Conservation (phyloP, 2,113 vertebrate species). For the Coturnix japonica region DNA sequence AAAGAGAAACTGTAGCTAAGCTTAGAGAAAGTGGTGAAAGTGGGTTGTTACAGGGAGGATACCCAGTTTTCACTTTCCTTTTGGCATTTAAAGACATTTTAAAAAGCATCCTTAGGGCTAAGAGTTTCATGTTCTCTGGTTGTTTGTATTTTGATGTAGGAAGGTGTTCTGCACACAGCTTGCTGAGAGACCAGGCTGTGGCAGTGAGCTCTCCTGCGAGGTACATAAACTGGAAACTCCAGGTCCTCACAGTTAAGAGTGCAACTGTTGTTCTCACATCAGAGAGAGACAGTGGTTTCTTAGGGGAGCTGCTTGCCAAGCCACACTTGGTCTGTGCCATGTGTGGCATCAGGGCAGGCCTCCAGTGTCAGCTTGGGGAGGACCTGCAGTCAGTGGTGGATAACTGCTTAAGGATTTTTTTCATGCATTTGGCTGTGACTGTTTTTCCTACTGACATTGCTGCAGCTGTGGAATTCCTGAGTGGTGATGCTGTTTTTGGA, state of each 20-base stretch:
- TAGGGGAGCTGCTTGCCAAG: neutral
- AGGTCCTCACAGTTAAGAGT: neutral
- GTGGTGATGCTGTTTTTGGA: neutral
- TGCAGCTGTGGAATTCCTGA: neutral
- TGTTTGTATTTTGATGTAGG: neutral
- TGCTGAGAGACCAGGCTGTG: neutral
- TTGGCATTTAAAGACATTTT: neutral
- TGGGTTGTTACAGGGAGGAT: neutral
- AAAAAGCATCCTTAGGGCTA: neutral
- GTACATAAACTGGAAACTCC: neutral
- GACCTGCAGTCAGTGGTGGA: neutral
- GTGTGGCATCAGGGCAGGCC: accelerated
- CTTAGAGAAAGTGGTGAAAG: neutral
- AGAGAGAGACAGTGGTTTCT: neutral
- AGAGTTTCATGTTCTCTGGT: neutral
- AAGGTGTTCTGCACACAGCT: neutral
- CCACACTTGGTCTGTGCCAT: accelerated
- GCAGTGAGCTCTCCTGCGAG: neutral
- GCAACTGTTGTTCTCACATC: neutral
- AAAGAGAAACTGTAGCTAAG: neutral
- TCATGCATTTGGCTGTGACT: neutral
- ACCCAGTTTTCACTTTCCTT: neutral
- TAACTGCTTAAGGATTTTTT: neutral
- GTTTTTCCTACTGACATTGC: neutral
- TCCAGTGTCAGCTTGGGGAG: neutral